Base-by-base conservation (phyloP, 64 coral and sea anemone genomes). In the Stylophora pistillata region DNA sequence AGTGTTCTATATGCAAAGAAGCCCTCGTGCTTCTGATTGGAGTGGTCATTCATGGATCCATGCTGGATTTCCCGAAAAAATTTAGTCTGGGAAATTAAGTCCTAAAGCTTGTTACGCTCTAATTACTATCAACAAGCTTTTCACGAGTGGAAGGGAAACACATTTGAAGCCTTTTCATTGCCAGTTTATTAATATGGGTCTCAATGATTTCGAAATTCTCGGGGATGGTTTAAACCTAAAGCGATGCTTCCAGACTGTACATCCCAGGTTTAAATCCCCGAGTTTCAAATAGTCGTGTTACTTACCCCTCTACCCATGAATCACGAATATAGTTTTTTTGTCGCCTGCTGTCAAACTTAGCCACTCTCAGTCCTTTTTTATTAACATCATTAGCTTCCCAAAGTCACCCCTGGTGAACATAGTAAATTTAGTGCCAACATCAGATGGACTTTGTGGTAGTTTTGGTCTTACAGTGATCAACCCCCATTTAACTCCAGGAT, bases 251-350 rank as follows among this genome's bases (percentile, higher is more conserved):
- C 37, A 47, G 37, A 47, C 7, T 47, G 3, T 47, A 47, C 37
- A 47, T 47, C 37, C 37, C 37, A 47, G 37, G 37, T 47, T 47
- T 47, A 47, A 47, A 7, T 3, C 3, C 37, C 7, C 37, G 3
- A 47, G 37, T 7, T 47, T 3, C 37, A 47, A 7, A 7, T 7
- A 47, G 3, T 47, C 37, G 37, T 47, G 61, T 7, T 23, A 61
- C 87, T 32, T 81, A 89, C 88, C 78, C 37, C 33, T 21, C 31
- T 52, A 90, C 0, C 88, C 88, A 58, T 90, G 88, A 30, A 81
- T 60, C 9, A 91, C 74, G 15, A 91, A 27, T 1, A 91, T 91
- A 17, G 89, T 82, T 11, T n/a, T n/a, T 91, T 78, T 81, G 65
- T 34, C 63, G 76, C 14, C 16, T 28, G 27, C 34, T 41, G 23